A percentile compares a stretch with the other conserved stretches of the same genome.
Evolutionary conservation across 2,888 invertebrate species (phyloP).

Genomic region (Xestobium rufovillosum): DNA sequence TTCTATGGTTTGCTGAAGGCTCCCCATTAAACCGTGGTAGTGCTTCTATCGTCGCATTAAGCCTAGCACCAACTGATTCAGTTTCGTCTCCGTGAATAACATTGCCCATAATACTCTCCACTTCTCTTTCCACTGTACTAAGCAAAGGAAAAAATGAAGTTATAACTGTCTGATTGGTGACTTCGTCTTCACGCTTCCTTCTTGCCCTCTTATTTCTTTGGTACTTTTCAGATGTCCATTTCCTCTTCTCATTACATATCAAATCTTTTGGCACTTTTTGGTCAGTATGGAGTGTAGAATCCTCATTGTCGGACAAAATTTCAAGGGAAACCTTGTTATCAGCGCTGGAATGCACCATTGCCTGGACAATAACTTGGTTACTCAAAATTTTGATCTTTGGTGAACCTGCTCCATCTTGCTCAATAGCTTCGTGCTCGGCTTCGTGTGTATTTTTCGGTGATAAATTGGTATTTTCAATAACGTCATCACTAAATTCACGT

Average conservation of each 20-base stretch:
- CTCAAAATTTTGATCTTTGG: slow-evolving; percentile 9
- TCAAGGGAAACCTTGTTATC: slow-evolving; percentile 5
- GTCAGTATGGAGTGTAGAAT: too few species aligned
- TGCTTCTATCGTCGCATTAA: slow-evolving; percentile 7
- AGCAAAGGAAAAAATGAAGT: slow-evolving; percentile 10
- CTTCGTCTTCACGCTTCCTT: slow-evolving; percentile 8
- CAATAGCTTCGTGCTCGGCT: too few species aligned
- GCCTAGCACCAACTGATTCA: neutral
- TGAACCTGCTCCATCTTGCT: slow-evolving; percentile 4
- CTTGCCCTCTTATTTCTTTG: slow-evolving; percentile 8
- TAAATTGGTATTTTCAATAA: slow-evolving; percentile 7
- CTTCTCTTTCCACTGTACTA: slow-evolving; percentile 5
- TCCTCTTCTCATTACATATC: slow-evolving; percentile 7
- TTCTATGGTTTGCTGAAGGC: slow-evolving; percentile 9
- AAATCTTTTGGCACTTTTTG: too few species aligned
- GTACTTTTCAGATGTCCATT: slow-evolving; percentile 10
- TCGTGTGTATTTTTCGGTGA: slow-evolving; percentile 6
- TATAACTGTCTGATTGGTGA: slow-evolving; percentile 5
- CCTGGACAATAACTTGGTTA: slow-evolving; percentile 7
- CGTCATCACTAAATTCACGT: slow-evolving; percentile 3
- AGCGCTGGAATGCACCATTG: slow-evolving; percentile 3
- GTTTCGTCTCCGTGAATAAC: slow-evolving; percentile 3
- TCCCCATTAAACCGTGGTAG: slow-evolving; percentile 5
- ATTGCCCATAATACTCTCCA: slow-evolving; percentile 2
- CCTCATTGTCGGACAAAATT: too few species aligned